Percentiles rank a stretch among this genome's conserved stretches.
phyloP scores from a whole-genome alignment of 1,140 invertebrate genomes.

The Drosophila cardini region DNA sequence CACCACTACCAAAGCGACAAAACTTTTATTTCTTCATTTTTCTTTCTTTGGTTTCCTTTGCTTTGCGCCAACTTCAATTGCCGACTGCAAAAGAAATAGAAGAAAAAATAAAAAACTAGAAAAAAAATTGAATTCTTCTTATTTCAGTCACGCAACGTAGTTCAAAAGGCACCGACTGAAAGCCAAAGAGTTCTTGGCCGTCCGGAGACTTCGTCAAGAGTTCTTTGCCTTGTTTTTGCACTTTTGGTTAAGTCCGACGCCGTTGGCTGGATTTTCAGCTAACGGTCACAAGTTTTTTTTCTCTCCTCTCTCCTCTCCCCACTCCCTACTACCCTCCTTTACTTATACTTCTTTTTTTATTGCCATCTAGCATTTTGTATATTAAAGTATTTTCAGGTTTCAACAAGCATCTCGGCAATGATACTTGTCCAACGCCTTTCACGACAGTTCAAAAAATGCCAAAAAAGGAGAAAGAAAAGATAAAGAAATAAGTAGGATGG shows the following conservation, averaged over 20 bases:
- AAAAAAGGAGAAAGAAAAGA: too few species aligned
- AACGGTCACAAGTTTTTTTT: constrained; percentile 32
- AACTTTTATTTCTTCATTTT: constrained; percentile 6
- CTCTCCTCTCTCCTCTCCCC: neutral
- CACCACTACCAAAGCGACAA: constrained; percentile 24
- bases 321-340: neutral
- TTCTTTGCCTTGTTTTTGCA: constrained; percentile 29
- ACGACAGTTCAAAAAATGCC: constrained; percentile 8
- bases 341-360: neutral
- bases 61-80: constrained; percentile 19
- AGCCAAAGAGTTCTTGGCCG: constrained; percentile 35
- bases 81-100: constrained; percentile 13
- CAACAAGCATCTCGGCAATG: constrained; percentile 23
- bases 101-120: too few species aligned
- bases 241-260: constrained; percentile 31
- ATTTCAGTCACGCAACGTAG: constrained; percentile 47
- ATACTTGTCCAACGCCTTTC: constrained; percentile 33
- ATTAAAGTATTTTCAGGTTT: constrained; percentile 38
- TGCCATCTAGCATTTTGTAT: constrained; percentile 32
- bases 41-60: neutral
- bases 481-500: too few species aligned
- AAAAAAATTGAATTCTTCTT: constrained; percentile 48
- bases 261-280: constrained; percentile 12
- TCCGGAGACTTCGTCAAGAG: constrained; percentile 16
- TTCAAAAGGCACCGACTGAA: constrained; percentile 36